Evolutionary conservation across 2,888 invertebrate genomes (phyloP), one percentile per base, ranked within the genome.

Genomic region (Noctuana brunneofusca): DNA sequence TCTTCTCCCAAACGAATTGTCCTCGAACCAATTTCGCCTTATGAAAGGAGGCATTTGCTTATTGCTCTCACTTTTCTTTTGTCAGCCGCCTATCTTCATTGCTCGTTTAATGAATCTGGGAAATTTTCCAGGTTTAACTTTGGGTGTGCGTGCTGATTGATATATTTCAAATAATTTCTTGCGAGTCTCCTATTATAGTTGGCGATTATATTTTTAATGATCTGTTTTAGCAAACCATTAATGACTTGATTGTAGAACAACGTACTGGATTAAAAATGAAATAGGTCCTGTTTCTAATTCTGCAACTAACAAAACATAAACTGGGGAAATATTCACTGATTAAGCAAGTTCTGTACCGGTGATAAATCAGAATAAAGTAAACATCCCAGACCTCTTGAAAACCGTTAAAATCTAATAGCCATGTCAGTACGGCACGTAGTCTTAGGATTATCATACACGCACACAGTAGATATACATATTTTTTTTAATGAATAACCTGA

Each of bases 11-110:
- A 81, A 78, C 72, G 79, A 84, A 87, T 87, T 82, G 87, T 83
- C 79, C 82, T 78, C 78, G 71, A 82, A 84, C 83, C 87, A 87
- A 88, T 89, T 89, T 84, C 72, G 75, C 81, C 75, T 87, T 86
- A 88, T 89, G 84, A 89, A 86, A 83, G 83, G 80, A 79, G 78
- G 80, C 83, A 86, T 89, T 89, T 86, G 84, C 84, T 87, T 88
- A 89, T 87, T 87, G 79, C 84, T 79, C 71, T 76, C 79, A 80
- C 80, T 84, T 86, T 83, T 79, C 83, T 82, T 83, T 86, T 85
- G 81, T 84, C 74, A 70, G 64, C 67, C 80, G 84, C 84, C 83
- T 83, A 82, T 83, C 83, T 82, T 71, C 66, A 64, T 67, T 63
- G 55, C 27, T 41, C 18, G 9, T 52, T 52, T 30, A 63, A 63